A percentile compares a stretch with the other conserved stretches of the same genome.
Conservation (phyloP, 92 coral and sea anemone species). For the Palythoa heliodiscus region DNA sequence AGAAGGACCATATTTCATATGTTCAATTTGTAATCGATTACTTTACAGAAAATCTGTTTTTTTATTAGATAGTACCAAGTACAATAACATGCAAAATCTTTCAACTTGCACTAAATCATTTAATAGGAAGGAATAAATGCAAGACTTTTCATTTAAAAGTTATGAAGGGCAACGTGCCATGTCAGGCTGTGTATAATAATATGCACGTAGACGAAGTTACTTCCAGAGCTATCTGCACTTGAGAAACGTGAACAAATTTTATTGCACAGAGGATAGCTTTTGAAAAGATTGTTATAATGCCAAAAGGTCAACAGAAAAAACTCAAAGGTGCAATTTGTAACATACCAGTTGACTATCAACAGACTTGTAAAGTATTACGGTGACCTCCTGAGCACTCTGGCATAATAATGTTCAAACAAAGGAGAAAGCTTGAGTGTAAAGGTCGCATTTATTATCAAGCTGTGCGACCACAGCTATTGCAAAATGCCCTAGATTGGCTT, state of each 20-base stretch:
- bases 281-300: constrained; percentile 58
- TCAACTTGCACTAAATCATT: constrained; percentile 61
- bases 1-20: no score
- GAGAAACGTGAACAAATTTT: constrained; percentile 43
- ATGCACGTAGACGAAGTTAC: constrained; percentile 64
- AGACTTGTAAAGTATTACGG: constrained; percentile 52
- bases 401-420: no score
- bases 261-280: constrained; percentile 47
- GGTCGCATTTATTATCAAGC: no score
- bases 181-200: constrained; percentile 69
- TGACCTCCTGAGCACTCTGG: no score
- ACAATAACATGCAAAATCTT: constrained; percentile 18
- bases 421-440: no score
- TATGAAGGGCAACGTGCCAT: constrained; percentile 57
- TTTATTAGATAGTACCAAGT: constrained; percentile 13
- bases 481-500: no score
- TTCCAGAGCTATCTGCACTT: constrained; percentile 54
- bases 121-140: constrained; percentile 68
- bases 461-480: no score
- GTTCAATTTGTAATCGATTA: no score
- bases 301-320: constrained; percentile 64
- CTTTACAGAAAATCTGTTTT: no score
- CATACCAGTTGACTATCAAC: constrained; percentile 57
- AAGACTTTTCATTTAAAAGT: constrained; percentile 69
- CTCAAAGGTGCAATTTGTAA: constrained; percentile 69